phyloP scores from a whole-genome alignment of 2,113 vertebrate species.

The Platysteira castanea region DNA sequence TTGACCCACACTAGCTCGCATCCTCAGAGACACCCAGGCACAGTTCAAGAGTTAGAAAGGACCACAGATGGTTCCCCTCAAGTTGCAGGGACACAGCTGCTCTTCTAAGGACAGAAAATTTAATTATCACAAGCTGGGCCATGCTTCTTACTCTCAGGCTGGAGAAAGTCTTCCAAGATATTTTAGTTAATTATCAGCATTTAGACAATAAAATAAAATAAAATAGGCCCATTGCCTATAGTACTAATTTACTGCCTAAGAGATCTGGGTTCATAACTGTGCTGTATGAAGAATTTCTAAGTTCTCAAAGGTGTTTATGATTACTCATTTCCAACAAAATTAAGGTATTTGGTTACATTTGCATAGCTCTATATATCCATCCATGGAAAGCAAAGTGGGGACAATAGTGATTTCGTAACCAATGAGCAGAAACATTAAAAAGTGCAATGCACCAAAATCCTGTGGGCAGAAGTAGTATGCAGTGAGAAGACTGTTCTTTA shows the following conservation, averaged over 20 bases:
- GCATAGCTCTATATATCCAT: background rate
- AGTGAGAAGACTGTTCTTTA: background rate
- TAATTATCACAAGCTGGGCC: background rate
- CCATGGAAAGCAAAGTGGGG: background rate
- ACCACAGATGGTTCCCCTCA: accelerated
- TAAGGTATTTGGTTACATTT: background rate
- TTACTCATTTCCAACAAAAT: background rate
- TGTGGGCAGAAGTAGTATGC: background rate
- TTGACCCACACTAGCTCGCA: accelerated
- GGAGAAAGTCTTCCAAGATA: background rate
- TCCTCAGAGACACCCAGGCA: background rate
- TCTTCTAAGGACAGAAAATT: background rate
- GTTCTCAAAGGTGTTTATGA: background rate
- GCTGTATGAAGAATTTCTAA: accelerated
- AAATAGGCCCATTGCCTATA: background rate
- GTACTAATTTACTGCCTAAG: background rate
- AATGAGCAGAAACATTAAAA: background rate
- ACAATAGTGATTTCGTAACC: background rate
- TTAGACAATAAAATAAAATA: background rate
- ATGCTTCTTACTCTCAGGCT: background rate
- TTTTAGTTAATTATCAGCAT: background rate
- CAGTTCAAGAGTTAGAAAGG: background rate
- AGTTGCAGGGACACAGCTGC: background rate
- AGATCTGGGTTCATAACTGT: background rate
- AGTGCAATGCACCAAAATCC: background rate